phyloP scores from a whole-genome alignment of 2,797 vertebrate species.

The Gallirallus australis region DNA sequence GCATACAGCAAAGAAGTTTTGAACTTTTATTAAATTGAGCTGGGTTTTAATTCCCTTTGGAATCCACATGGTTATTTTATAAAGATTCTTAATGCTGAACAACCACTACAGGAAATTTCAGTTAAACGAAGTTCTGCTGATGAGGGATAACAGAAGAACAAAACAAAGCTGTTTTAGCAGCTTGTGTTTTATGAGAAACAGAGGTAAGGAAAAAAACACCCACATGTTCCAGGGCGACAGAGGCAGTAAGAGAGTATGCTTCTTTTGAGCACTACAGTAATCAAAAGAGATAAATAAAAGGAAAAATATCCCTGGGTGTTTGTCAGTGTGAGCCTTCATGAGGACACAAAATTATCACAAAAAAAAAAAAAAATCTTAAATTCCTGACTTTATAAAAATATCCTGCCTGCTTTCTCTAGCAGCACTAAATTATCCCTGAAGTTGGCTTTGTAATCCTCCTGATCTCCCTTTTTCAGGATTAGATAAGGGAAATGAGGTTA shows the following conservation, averaged over 20 bases:
- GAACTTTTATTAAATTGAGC: neutral
- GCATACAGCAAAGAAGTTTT: neutral
- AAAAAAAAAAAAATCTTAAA: neutral
- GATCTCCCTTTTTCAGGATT: neutral
- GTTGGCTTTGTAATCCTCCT: neutral
- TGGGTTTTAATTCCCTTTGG: neutral
- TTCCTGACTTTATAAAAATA: neutral
- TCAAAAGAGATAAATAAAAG: neutral
- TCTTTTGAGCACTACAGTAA: neutral
- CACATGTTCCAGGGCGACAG: neutral
- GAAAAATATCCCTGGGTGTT: neutral
- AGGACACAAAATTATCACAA: neutral
- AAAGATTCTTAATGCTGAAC: neutral
- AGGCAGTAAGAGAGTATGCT: neutral
- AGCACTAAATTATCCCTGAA: neutral
- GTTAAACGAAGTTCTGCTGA: neutral
- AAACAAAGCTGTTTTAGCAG: constrained; percentile 22
- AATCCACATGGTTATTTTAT: neutral
- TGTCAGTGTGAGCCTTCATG: neutral
- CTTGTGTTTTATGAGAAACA: constrained; percentile 40
- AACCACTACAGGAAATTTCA: constrained; percentile 1
- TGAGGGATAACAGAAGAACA: neutral
- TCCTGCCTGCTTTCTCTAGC: neutral
- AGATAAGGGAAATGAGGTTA: neutral
- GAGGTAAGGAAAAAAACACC: neutral